Percentiles rank a stretch among this genome's conserved stretches.
Evolutionary conservation across 2,797 vertebrate genomes (phyloP).

Genomic region (Sternotherus odoratus): DNA sequence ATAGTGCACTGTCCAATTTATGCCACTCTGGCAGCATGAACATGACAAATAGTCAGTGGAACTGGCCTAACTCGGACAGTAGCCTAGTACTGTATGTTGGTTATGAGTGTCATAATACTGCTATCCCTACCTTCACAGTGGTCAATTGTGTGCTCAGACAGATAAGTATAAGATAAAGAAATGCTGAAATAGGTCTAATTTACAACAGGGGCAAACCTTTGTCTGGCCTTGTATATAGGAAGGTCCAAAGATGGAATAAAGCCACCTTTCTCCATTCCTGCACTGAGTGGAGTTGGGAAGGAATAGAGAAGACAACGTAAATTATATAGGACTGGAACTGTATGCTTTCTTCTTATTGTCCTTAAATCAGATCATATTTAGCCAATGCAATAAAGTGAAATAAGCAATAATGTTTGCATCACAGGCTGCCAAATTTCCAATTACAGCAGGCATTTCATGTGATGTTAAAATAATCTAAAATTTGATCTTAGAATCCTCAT

Average conservation of each 20-base stretch:
- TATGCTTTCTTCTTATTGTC: fast-evolving
- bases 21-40: neutral
- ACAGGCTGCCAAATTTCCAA: neutral
- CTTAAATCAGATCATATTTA: neutral
- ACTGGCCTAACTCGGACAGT: neutral
- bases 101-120: neutral
- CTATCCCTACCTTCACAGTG: no score
- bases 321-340: neutral
- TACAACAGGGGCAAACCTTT: neutral
- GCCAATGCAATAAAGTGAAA: neutral
- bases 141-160: neutral
- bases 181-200: fast-evolving
- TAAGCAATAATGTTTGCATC: fast-evolving
- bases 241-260: fast-evolving
- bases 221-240: neutral
- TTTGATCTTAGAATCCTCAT: neutral
- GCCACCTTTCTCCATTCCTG: neutral
- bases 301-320: neutral
- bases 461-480: neutral
- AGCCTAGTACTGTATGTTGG: neutral
- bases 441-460: neutral
- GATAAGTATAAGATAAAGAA: neutral
- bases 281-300: fast-evolving
- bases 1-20: neutral
- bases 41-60: neutral